phyloP scores from a whole-genome alignment of 2,113 vertebrate species.

The Tetrax tetrax region DNA sequence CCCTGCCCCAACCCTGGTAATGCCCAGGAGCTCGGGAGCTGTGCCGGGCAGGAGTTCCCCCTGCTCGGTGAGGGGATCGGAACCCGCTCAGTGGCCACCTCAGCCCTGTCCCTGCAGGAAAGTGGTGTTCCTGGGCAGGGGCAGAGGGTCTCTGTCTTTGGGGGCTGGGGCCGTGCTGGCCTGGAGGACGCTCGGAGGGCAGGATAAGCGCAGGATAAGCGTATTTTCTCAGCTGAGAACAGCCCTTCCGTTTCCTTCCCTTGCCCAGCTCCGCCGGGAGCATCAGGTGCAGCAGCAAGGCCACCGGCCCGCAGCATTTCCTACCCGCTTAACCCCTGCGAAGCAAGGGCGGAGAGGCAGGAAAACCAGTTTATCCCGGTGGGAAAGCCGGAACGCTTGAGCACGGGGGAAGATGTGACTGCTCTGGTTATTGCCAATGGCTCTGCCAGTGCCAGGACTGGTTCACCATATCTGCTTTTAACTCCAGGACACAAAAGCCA shows the following conservation, averaged over 20 bases:
- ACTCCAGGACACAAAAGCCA: neutral
- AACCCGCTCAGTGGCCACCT: neutral
- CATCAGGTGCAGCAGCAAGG: constrained; percentile 66
- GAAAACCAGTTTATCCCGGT: neutral
- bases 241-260: constrained; percentile 67
- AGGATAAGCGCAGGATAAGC: constrained; percentile 67
- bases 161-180: neutral
- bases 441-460: neutral
- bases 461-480: neutral
- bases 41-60: neutral
- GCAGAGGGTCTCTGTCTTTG: neutral
- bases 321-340: constrained; percentile 26
- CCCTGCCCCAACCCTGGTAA: accelerated
- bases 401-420: neutral
- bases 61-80: accelerated
- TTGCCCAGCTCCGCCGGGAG: neutral
- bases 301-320: neutral
- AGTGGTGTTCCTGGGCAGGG: accelerated
- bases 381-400: neutral
- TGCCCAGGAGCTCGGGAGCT: neutral
- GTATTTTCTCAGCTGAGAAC: constrained; percentile 52
- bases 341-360: neutral
- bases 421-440: neutral
- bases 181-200: neutral
- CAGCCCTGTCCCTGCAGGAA: neutral